phyloP scores from a whole-genome alignment of 2,888 invertebrate species.

The Lysandra coridon region DNA sequence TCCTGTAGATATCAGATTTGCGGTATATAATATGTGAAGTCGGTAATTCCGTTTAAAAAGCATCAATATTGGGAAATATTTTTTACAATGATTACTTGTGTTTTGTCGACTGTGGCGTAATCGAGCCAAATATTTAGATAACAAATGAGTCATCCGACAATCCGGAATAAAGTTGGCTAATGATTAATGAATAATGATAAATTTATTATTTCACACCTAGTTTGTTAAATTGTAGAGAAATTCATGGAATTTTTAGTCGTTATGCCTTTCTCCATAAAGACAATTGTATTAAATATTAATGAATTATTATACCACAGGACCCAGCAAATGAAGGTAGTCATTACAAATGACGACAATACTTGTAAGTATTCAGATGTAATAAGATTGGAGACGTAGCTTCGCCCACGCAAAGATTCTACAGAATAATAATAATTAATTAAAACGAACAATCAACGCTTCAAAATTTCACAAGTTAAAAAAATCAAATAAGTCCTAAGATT shows the following conservation, averaged over 20 bases:
- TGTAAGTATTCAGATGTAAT: constrained; percentile 30
- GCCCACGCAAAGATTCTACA: not conserved
- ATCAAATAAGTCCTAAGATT: not conserved
- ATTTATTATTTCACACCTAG: not conserved
- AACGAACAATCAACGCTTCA: not conserved
- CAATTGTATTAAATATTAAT: not conserved
- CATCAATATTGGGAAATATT: too few species aligned
- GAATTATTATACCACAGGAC: not conserved
- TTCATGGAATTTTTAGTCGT: too few species aligned
- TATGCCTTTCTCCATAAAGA: too few species aligned
- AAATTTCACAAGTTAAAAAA: not conserved
- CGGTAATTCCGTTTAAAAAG: too few species aligned
- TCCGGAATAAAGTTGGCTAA: not conserved
- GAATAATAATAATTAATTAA: not conserved
- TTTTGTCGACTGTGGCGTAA: not conserved
- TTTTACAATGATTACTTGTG: too few species aligned
- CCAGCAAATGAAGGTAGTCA: not conserved
- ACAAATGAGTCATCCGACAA: not conserved
- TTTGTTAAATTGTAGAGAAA: not conserved
- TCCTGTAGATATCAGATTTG: too few species aligned
- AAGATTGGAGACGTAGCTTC: constrained; percentile 16
- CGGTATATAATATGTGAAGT: too few species aligned
- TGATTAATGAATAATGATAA: not conserved
- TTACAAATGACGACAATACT: constrained; percentile 9
- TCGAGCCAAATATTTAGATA: not conserved